Conservation (phyloP, 1,140 invertebrate species). For the Anoplolepis gracilipes region DNA sequence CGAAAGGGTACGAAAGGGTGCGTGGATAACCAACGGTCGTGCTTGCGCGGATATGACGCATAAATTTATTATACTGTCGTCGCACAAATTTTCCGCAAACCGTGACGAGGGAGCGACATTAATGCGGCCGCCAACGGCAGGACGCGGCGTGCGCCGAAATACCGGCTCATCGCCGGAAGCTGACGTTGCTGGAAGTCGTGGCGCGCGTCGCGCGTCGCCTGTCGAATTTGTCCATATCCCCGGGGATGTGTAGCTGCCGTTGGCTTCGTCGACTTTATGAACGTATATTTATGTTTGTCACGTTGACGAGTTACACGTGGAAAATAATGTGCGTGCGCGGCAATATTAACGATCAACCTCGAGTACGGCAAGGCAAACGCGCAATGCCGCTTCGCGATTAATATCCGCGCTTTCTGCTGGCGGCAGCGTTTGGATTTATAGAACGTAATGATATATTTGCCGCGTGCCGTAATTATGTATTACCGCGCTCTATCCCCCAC, state of each 20-base stretch:
- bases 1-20: background rate
- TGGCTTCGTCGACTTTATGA: slow-evolving; percentile 16
- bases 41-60: slow-evolving; percentile 4
- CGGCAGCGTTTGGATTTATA: slow-evolving; percentile 43
- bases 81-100: slow-evolving; percentile 33
- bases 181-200: slow-evolving; percentile 38
- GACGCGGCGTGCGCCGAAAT: slow-evolving; percentile 30
- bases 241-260: background rate
- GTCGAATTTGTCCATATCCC: slow-evolving; percentile 50
- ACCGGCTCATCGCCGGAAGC: slow-evolving; percentile 27
- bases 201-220: slow-evolving; percentile 16
- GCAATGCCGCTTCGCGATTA: slow-evolving; percentile 51
- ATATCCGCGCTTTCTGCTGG: slow-evolving; percentile 48
- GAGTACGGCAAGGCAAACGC: slow-evolving; percentile 29
- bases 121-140: slow-evolving; percentile 11
- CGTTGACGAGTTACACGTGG: background rate
- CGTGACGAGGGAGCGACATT: slow-evolving; percentile 37
- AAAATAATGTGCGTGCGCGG: background rate
- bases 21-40: background rate
- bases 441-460: slow-evolving; percentile 59
- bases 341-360: slow-evolving; percentile 44
- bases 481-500: background rate
- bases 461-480: slow-evolving; percentile 57
- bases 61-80: slow-evolving; percentile 37
- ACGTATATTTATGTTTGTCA: slow-evolving; percentile 42